These are phyloP conservation scores for Tanypteryx hageni DNA, from an alignment of 2,888 invertebrate genomes.

Conservation along the genomic window DNA sequence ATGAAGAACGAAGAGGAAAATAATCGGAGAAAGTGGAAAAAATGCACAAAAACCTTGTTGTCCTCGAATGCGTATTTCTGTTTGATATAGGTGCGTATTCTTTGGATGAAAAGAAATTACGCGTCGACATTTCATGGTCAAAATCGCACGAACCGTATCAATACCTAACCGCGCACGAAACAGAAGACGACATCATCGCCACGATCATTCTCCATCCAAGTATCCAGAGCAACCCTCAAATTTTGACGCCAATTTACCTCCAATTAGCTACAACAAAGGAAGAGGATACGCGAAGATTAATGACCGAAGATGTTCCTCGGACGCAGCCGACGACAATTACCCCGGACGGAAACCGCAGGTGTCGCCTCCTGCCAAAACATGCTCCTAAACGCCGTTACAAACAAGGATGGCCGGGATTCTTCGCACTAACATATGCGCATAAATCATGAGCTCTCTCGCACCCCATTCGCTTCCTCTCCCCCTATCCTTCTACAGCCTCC, in stretches of 20 bases:
- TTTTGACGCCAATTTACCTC: background rate
- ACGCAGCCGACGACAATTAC: constrained; percentile 8
- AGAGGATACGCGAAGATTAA: background rate
- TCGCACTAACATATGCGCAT: constrained; percentile 8
- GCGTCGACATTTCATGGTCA: too few species aligned
- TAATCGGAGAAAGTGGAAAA: too few species aligned
- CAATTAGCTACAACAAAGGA: background rate
- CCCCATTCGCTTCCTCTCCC: background rate
- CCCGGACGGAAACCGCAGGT: background rate
- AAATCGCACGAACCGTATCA: too few species aligned
- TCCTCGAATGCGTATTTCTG: too few species aligned
- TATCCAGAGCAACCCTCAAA: background rate
- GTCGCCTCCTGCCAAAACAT: background rate
- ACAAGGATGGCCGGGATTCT: background rate
- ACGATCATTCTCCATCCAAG: background rate
- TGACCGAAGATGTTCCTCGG: background rate
- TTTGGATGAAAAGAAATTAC: too few species aligned
- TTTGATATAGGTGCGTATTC: too few species aligned
- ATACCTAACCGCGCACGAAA: too few species aligned
- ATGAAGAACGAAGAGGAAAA: too few species aligned
- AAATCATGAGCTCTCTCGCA: background rate
- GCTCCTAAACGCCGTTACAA: constrained; percentile 17
- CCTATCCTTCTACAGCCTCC: too few species aligned
- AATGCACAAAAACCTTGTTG: too few species aligned
- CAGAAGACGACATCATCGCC: too few species aligned